Percentiles rank a stretch among this genome's conserved stretches.
Evolutionary conservation across 2,888 invertebrate genomes (phyloP).

Genomic region (Psococerastis gibbosa): DNA sequence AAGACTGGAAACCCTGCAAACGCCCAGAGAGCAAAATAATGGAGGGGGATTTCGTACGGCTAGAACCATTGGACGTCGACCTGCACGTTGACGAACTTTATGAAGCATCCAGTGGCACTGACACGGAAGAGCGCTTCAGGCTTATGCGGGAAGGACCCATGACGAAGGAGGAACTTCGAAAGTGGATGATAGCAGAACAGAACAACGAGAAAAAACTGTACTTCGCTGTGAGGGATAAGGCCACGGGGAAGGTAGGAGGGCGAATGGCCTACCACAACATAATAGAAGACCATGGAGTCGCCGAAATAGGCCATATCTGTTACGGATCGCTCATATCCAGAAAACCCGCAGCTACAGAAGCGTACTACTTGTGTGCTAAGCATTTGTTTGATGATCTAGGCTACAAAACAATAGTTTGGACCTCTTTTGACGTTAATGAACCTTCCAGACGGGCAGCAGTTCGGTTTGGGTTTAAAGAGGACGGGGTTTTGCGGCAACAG

Average conservation of each 20-base stretch:
- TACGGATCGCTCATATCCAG: background rate
- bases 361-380: background rate
- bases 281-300: background rate
- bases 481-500: background rate
- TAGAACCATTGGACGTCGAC: too few relatives aligned
- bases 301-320: background rate
- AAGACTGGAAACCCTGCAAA: too few relatives aligned
- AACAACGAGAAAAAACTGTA: too few relatives aligned
- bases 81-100: too few relatives aligned
- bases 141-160: too few relatives aligned
- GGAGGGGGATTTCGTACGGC: too few relatives aligned
- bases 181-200: too few relatives aligned
- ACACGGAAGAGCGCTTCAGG: too few relatives aligned
- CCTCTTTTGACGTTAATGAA: background rate
- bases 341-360: background rate
- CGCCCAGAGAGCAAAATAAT: too few relatives aligned
- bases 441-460: background rate
- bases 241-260: background rate
- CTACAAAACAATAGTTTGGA: background rate
- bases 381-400: background rate
- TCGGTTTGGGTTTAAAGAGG: background rate
- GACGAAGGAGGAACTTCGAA: too few relatives aligned
- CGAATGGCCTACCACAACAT: background rate
- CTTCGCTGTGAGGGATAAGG: background rate
- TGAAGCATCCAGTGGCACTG: too few relatives aligned